Base-by-base conservation (phyloP, 2,113 vertebrate species). In the Cochlearius cochlearius region DNA sequence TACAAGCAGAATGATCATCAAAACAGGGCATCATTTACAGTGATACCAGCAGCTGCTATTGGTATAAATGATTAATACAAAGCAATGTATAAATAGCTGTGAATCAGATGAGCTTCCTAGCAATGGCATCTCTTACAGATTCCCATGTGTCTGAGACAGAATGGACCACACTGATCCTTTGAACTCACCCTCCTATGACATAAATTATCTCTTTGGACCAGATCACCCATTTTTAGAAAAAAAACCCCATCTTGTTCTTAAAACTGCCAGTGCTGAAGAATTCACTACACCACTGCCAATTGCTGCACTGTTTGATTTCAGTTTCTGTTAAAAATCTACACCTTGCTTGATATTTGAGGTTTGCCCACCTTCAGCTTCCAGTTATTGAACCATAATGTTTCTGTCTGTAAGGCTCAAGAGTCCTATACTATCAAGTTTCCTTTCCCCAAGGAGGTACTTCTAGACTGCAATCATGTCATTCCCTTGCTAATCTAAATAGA, bases 401-500 rank as follows among this genome's bases (percentile, higher is more conserved):
- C 87, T 94, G 78, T 38, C 90, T 83, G 71, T 58, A 92, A 86
- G 50, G 63, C 96, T 90, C 93, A 58, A 38, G 88, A 95, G 94
- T 59, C 78, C 92, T 71, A 69, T 77, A 86, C 55, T 56, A 73
- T 55, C 88, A 90, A 86, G 55, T 74, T 80, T 86, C 75, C 72
- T 92, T 94, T 93, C 82, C 90, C 75, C 78, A 73, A 69, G 82
- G 92, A 96, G 49, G 78, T 69, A 88, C 78, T 96, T 94, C 79
- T 0, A 80, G 90, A 66, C 59, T 83, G 71, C 75, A 88, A 55
- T 92, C 71, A 30, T 55, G 59, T 92, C 71, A 77, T 83, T 88
- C 71, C 78, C 90, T 88, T 92, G 66, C 69, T 94, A 96, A 90
- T 90, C 77, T 93, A 95, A 94, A 90, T 79, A 88, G 92, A 96